Percentiles rank a stretch among this genome's conserved stretches.
phyloP scores from a whole-genome alignment of 35 echinoderm and acorn worm species.

The Heliocidaris erythrogramma region DNA sequence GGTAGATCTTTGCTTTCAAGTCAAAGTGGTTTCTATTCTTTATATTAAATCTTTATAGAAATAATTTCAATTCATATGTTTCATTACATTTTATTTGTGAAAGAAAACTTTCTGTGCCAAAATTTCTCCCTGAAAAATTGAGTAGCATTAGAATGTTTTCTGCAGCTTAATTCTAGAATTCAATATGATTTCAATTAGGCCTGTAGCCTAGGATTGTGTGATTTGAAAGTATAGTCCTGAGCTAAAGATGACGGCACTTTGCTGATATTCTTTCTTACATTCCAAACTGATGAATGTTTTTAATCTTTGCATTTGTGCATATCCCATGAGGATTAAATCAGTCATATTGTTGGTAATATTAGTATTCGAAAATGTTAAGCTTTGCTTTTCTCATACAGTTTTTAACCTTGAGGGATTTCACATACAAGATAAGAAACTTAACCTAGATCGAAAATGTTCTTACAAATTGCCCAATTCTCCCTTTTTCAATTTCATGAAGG shows the following conservation, averaged over 20 bases:
- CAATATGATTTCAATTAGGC: neutral
- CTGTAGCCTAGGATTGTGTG: neutral
- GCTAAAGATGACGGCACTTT: neutral
- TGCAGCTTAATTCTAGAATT: neutral
- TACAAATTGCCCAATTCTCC: neutral
- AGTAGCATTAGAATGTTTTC: neutral
- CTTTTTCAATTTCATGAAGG: neutral
- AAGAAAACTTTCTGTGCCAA: neutral
- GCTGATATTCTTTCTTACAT: neutral
- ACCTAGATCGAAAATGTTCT: neutral
- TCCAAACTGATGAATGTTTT: neutral
- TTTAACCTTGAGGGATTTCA: neutral
- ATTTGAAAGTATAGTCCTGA: neutral
- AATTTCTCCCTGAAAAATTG: neutral
- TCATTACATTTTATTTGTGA: neutral
- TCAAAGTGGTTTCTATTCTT: neutral
- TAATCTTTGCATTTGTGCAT: neutral
- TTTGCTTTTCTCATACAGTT: neutral
- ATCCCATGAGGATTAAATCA: neutral
- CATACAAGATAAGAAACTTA: neutral
- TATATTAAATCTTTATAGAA: neutral
- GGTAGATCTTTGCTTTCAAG: neutral
- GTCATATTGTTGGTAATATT: neutral
- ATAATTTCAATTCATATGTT: neutral
- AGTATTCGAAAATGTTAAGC: neutral